A percentile compares a stretch with the other conserved stretches of the same genome.
These are phyloP conservation scores for Troilus luridus DNA, from an alignment of 2,888 invertebrate genomes.

Conservation along the genomic window DNA sequence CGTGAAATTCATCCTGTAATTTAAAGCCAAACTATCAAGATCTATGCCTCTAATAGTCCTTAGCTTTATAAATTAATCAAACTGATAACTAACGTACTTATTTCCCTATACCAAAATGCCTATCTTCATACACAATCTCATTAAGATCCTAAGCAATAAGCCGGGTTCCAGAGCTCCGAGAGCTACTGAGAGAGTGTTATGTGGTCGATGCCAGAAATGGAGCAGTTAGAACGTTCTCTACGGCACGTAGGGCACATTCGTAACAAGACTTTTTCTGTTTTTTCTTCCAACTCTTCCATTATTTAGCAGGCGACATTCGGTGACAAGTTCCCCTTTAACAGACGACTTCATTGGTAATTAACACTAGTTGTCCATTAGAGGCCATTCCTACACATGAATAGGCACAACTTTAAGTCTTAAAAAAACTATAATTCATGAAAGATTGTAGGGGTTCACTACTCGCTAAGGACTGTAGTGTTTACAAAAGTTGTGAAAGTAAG, in stretches of 20 bases:
- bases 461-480: too few species aligned
- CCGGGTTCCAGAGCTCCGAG: not conserved
- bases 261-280: not conserved
- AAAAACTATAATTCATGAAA: too few species aligned
- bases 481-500: too few species aligned
- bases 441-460: too few species aligned
- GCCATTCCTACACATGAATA: not conserved
- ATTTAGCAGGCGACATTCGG: not conserved
- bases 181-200: not conserved
- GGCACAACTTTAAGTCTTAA: too few species aligned
- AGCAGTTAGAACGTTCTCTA: too few species aligned
- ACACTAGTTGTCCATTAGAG: not conserved
- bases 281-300: not conserved
- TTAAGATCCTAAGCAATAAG: not conserved
- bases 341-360: not conserved
- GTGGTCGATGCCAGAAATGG: slow-evolving; percentile 1
- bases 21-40: not conserved
- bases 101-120: not conserved
- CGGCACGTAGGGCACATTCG: not conserved
- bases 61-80: not conserved
- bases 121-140: not conserved
- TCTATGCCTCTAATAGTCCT: not conserved
- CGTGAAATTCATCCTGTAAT: too few species aligned
- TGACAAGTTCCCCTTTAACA: not conserved
- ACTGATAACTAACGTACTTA: not conserved